Base-by-base conservation (phyloP, 2,113 vertebrate genomes). In the Tympanuchus pallidicinctus region DNA sequence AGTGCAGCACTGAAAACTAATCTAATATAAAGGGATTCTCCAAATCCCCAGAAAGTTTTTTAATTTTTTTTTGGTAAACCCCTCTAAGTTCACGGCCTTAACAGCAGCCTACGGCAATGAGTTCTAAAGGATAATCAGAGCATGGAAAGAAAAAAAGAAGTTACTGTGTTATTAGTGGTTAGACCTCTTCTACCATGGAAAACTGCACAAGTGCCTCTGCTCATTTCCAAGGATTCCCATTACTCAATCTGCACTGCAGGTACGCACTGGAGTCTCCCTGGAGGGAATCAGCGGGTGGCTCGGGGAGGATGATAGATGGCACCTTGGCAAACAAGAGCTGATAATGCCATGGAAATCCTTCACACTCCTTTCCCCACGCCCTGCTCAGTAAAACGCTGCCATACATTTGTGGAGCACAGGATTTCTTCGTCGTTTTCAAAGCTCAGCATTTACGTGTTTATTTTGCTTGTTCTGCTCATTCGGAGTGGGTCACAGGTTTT, bases 81-180 rank as follows among this genome's bases (percentile, higher is more conserved):
- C 65, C 50, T 52, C 65, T 91, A 92, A 86, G 79, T 93, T 94
- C 88, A 30, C 8, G 42, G 91, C 94, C 76, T 91, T 89, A 91
- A n/a, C 72, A 63, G 67, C 0, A 64, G 69, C 79, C 72, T 77
- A 57, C 18, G 72, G 86, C 92, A 89, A 74, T 8, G 42, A 93
- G 76, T 60, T 97, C 65, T 77, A 66, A 30, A 71, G 65, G 76
- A 74, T 60, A 60, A 89, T 67, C 47, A 78, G 25, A 80, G 69
- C 24, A 50, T 25, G 47, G 10, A 66, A 42, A 56, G 20, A 45
- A 8, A 54, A 59, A 57, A 50, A 28, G 30, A 52, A 22, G 45
- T 42, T 63, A 28, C 34, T 19, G 38, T 86, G 82, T 89, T 88
- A 83, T 89, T 73, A 83, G 48, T 61, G 88, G 91, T 94, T 69